These are phyloP conservation scores for Crematogaster levior DNA, from an alignment of 2,888 invertebrate genomes.

Conservation along the genomic window DNA sequence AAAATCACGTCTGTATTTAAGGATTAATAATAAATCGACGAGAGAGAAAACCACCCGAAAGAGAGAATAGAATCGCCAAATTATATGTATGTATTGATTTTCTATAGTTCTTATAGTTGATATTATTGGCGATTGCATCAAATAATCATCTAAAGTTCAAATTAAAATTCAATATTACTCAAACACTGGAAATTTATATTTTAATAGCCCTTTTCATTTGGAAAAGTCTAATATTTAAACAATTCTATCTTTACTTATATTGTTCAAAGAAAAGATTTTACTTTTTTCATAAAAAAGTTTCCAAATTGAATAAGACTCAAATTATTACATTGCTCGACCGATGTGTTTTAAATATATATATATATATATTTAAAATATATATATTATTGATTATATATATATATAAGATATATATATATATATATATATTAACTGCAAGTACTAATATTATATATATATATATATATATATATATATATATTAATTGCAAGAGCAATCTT, in stretches of 20 bases:
- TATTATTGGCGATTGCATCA: not conserved
- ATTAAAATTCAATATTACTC: not conserved
- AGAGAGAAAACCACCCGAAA: constrained; percentile 45
- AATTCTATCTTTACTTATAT: not conserved
- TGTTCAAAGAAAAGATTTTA: not conserved
- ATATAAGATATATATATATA: not conserved
- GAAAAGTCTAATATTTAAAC: not conserved
- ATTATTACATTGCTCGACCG: constrained; percentile 23
- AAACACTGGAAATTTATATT: not conserved
- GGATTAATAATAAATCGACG: constrained; percentile 44
- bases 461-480: not conserved
- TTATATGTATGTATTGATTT: not conserved
- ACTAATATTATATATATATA: too few species aligned
- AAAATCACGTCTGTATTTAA: constrained; percentile 17
- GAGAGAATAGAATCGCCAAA: constrained; percentile 9
- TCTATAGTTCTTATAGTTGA: too few species aligned
- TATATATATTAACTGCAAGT: too few species aligned
- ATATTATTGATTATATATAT: too few species aligned
- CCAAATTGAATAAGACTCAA: constrained; percentile 57
- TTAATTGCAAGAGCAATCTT: not conserved
- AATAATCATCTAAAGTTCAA: constrained; percentile 1
- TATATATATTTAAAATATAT: too few species aligned
- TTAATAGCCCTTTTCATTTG: not conserved
- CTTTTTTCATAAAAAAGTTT: not conserved
- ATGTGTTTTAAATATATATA: constrained; percentile 25